These are phyloP conservation scores for Macrobrachium rosenbergii DNA, from an alignment of 1,140 invertebrate genomes.

Conservation along the genomic window DNA sequence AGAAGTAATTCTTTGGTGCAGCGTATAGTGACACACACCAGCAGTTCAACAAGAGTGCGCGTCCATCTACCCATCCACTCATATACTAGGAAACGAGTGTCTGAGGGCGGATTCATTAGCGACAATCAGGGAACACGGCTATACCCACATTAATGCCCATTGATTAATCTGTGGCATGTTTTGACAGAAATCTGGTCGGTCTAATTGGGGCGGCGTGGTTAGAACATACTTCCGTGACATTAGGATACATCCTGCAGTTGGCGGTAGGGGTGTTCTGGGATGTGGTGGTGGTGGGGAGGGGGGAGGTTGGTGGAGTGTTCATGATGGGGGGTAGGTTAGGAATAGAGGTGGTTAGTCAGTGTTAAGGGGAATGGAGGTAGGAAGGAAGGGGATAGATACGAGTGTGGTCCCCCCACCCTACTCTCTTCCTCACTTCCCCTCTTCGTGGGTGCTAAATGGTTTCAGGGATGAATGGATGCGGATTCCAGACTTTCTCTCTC, in stretches of 20 bases:
- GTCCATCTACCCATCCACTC: not conserved
- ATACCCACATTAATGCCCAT: conserved; percentile 29
- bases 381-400: no score
- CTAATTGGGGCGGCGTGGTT: not conserved
- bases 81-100: not conserved
- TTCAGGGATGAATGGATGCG: no score
- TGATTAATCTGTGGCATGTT: conserved; percentile 48
- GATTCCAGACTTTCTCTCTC: no score
- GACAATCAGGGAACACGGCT: conserved; percentile 40
- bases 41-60: not conserved
- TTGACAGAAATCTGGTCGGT: conserved; percentile 27
- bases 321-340: not conserved
- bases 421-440: not conserved
- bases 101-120: conserved; percentile 25
- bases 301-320: not conserved
- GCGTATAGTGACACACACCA: not conserved
- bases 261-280: no score
- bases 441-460: not conserved
- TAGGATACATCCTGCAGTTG: not conserved
- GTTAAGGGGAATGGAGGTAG: no score
- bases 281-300: no score
- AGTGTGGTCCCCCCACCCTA: no score
- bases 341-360: not conserved
- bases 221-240: not conserved
- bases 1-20: no score